Conservation (phyloP, 2,888 invertebrate genomes). For the Branchipolynoe longqiensis region DNA sequence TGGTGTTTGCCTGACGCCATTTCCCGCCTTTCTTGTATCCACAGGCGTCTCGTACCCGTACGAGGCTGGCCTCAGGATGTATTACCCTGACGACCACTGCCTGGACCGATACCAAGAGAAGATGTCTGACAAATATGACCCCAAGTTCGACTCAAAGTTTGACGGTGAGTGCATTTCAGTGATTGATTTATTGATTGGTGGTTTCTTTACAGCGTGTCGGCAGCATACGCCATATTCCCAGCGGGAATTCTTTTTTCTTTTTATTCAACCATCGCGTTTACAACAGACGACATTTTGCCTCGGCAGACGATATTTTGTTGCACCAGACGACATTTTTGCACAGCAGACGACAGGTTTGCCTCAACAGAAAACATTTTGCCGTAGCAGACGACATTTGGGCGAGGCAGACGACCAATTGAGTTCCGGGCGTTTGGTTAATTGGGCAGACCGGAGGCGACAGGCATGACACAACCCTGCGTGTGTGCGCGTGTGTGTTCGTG, state of each 20-base stretch:
- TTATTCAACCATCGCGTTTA: background rate
- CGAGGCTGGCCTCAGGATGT: constrained; percentile 53
- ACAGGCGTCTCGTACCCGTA: constrained; percentile 54
- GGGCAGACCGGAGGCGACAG: too few species aligned
- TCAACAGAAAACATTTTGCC: too few species aligned
- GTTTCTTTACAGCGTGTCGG: background rate
- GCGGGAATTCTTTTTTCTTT: background rate
- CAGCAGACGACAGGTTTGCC: too few species aligned
- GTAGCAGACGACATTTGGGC: too few species aligned
- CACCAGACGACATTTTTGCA: too few species aligned
- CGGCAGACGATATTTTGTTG: too few species aligned
- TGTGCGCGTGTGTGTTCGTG: too few species aligned
- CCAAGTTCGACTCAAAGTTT: constrained; percentile 35
- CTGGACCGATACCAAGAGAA: constrained; percentile 53
- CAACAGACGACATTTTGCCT: too few species aligned
- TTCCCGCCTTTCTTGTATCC: background rate
- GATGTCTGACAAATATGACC: constrained; percentile 43
- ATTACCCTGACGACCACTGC: constrained; percentile 51
- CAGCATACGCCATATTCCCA: background rate
- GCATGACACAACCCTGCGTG: too few species aligned
- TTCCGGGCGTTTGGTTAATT: too few species aligned
- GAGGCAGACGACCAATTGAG: too few species aligned
- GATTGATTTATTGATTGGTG: background rate
- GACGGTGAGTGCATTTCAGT: constrained; percentile 27
- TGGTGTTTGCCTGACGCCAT: too few species aligned